A percentile compares a stretch with the other conserved stretches of the same genome.
These are phyloP conservation scores for Pararge aegeria DNA, from an alignment of 1,140 invertebrate species.

Conservation along the genomic window DNA sequence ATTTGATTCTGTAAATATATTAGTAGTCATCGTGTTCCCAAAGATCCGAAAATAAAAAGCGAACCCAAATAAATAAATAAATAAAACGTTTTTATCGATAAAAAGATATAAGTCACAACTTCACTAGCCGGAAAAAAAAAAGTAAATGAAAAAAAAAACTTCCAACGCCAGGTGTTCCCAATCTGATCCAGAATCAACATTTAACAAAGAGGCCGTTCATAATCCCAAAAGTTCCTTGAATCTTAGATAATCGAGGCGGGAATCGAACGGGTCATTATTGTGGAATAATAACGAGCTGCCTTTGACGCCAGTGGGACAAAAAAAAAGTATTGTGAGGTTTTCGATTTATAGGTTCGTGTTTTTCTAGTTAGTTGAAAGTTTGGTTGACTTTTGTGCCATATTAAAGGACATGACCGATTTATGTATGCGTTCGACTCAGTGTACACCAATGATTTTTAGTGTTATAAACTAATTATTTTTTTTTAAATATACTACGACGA, in stretches of 20 bases:
- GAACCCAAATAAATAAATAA: too few relatives aligned
- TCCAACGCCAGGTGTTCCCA: slow-evolving; percentile 26
- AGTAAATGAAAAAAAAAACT: neutral
- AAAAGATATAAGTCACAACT: neutral
- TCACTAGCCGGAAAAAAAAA: slow-evolving; percentile 5
- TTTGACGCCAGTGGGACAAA: slow-evolving; percentile 33
- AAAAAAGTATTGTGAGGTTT: slow-evolving; percentile 2
- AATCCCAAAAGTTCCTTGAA: slow-evolving; percentile 50
- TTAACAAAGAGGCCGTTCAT: slow-evolving; percentile 40
- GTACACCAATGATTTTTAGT: too few relatives aligned
- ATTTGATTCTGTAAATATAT: too few relatives aligned
- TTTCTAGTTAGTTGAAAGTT: slow-evolving; percentile 9
- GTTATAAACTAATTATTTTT: too few relatives aligned
- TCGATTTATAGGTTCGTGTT: slow-evolving; percentile 11
- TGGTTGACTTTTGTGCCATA: neutral
- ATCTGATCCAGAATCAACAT: slow-evolving; percentile 24
- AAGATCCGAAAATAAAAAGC: too few relatives aligned
- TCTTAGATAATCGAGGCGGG: slow-evolving; percentile 45
- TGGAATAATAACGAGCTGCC: slow-evolving; percentile 55
- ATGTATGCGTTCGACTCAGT: too few relatives aligned
- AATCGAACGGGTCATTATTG: slow-evolving; percentile 50
- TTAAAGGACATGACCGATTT: too few relatives aligned
- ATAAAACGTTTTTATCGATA: neutral
- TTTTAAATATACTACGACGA: too few relatives aligned
- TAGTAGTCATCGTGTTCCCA: too few relatives aligned